These are phyloP conservation scores for Sturnus vulgaris DNA, from an alignment of 2,113 vertebrate species.

Conservation along the genomic window DNA sequence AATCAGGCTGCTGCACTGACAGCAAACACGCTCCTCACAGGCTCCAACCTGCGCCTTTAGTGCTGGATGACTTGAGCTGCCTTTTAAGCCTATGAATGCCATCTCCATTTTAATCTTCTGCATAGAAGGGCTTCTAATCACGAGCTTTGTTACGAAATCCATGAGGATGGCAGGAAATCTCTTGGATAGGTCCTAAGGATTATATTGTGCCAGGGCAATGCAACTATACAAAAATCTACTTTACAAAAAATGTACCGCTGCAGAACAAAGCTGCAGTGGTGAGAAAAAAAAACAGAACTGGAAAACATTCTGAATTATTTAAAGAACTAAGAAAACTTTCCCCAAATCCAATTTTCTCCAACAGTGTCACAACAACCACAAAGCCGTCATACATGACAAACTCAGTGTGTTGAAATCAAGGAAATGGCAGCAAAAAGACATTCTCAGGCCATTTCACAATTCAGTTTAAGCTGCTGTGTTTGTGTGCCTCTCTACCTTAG, in stretches of 20 bases:
- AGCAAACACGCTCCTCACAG: neutral
- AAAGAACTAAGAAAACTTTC: conserved; percentile 58
- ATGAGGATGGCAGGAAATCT: neutral
- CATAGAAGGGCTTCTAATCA: neutral
- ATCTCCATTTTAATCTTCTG: neutral
- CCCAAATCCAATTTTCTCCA: conserved; percentile 50
- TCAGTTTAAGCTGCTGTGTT: conserved; percentile 32
- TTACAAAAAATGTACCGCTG: neutral
- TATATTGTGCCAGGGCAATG: neutral
- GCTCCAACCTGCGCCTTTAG: neutral
- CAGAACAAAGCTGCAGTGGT: conserved; percentile 14
- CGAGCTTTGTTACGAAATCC: neutral
- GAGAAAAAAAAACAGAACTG: neutral
- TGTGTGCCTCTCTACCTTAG: conserved; percentile 20
- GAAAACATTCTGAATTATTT: conserved; percentile 44
- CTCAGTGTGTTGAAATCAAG: conserved; percentile 35
- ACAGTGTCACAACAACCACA: conserved; percentile 48
- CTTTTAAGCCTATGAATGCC: neutral
- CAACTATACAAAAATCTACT: neutral
- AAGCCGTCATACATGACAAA: conserved; percentile 41
- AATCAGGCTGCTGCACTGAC: neutral
- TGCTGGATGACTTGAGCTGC: neutral
- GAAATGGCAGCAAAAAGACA: conserved; percentile 25
- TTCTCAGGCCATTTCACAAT: conserved; percentile 50
- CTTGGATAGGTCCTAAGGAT: neutral